Evolutionary conservation across 2,113 vertebrate genomes (phyloP), one percentile per base, ranked within the genome.

Genomic region (Salminus brasiliensis): DNA sequence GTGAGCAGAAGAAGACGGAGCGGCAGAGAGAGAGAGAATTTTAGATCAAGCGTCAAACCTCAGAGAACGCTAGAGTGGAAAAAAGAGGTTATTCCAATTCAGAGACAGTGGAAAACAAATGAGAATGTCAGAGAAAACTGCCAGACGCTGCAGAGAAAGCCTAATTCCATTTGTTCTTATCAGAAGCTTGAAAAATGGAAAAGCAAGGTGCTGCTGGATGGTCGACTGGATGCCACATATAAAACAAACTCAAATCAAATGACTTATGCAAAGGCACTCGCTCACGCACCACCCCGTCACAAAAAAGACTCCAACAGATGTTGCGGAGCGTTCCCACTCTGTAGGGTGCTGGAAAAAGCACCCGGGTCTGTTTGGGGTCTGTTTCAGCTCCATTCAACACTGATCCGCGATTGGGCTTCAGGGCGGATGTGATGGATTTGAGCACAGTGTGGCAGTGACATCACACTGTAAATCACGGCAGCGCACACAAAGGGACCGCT

Each of bases 351-450:
- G 45, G 45, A 2, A 16, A 23, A 0, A 30, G 34, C 11, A 18
- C 4, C 6, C 16, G 29, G 59, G 60, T 34, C 16, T 63, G 30
- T 49, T 43, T 70, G 39, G 29, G 49, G 47, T 53, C n/a, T 32
- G 27, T 72, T 52, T 72, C 27, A 72, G 27, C 72, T 62, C 57
- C 27, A 25, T 66, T 74, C 34, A 30, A 18, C 55, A 62, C 57
- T 30, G 25, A 30, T 74, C 23, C 29, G 57, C 29, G 57, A 63
- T 74, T 74, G 21, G 36, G 57, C 60, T 45, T 45, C 21, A 27
- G 57, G 72, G 72, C 57, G 41, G 72, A 66, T n/a, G 72, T 62
- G 57, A 74, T 41, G 55, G 45, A 63, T 63, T 45, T 62, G 29
- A 43, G 57, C 72, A 29, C 25, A 47, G 25, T 63, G 55, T 62